Base-by-base conservation (phyloP, 2,888 invertebrate species). In the Ectemnius lituratus region DNA sequence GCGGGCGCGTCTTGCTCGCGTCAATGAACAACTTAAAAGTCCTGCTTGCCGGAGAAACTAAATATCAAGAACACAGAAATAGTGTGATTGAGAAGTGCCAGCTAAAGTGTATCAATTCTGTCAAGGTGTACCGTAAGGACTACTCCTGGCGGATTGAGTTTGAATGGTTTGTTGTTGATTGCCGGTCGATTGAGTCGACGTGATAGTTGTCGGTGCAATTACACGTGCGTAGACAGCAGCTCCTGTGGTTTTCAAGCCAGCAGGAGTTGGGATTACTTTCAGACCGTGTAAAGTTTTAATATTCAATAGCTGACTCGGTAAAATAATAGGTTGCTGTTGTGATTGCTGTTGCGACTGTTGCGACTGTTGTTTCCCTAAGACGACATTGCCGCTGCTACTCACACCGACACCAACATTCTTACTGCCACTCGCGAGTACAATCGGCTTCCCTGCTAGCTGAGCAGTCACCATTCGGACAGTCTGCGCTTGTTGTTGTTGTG, bases 381-480 rank as follows among this genome's bases (percentile, higher is more conserved):
- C 87, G 0, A 90, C 89, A n/a, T 84, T 87, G 0, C 86, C 86
- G 27, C 84, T 82, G 4, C 86, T 80, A 62, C 86, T 88, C 14
- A 89, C 85, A 3, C 89, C 88, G 8, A 89, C 88, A 2, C 89
- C 89, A 0, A 90, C 88, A 11, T 87, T 87, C 27, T 89, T 89
- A 62, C 89, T 89, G 1, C 90, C 87, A 46, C 90, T 90, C 0
- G 90, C 89, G 2, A 91, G 76, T 6, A 91, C 90, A 11, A 91
- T 90, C 4, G 90, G 90, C 57, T 91, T 91, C 1, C 90, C 90
- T 0, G 90, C 89, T 14, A 91, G 79, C 57, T 90, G 90, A 2
- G 90, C 90, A 14, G 90, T 89, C 0, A 91, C 90, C 90, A 90
- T 90, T n/a, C 90, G 85, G 6, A 91, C 90, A 0, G 90, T 90